A percentile compares a stretch with the other conserved stretches of the same genome.
Evolutionary conservation across 1,140 invertebrate genomes (phyloP).

Genomic region (Mya arenaria): DNA sequence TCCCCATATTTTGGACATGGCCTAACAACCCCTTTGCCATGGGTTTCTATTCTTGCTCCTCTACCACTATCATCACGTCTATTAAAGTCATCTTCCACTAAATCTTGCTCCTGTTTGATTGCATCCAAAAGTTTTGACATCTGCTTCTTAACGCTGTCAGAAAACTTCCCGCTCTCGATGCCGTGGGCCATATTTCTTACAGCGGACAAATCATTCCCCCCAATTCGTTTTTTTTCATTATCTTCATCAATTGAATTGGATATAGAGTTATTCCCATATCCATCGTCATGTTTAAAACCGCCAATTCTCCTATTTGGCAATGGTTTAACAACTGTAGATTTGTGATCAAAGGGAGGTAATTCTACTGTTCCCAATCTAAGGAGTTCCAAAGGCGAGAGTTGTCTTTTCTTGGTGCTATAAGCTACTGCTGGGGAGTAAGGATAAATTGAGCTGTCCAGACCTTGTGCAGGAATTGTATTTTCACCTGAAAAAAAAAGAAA

Average conservation of each 20-base stretch:
- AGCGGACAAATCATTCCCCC: slow-evolving; percentile 19
- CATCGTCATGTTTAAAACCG: too few species aligned
- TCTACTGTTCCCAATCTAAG: slow-evolving; percentile 27
- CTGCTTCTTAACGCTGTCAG: slow-evolving; percentile 25
- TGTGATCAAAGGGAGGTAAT: not conserved
- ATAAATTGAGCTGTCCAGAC: too few species aligned
- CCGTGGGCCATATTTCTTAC: slow-evolving; percentile 16
- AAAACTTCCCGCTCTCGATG: not conserved
- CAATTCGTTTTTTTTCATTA: too few species aligned
- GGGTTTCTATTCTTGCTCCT: not conserved
- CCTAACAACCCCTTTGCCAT: not conserved
- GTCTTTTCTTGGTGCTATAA: slow-evolving; percentile 10
- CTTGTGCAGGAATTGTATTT: too few species aligned
- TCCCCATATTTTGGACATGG: slow-evolving; percentile 1
- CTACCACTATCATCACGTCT: not conserved
- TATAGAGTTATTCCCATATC: too few species aligned
- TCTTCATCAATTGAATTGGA: too few species aligned
- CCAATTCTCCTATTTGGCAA: not conserved
- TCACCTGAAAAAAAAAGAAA: too few species aligned
- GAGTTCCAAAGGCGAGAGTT: slow-evolving; percentile 2
- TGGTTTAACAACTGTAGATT: slow-evolving; percentile 3
- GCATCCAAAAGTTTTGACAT: slow-evolving; percentile 30
- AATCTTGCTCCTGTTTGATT: slow-evolving; percentile 18
- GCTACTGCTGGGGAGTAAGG: not conserved
- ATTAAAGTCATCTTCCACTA: slow-evolving; percentile 28